Conservation (phyloP, 2,888 invertebrate species). For the Brachypalpus laphriformis region DNA sequence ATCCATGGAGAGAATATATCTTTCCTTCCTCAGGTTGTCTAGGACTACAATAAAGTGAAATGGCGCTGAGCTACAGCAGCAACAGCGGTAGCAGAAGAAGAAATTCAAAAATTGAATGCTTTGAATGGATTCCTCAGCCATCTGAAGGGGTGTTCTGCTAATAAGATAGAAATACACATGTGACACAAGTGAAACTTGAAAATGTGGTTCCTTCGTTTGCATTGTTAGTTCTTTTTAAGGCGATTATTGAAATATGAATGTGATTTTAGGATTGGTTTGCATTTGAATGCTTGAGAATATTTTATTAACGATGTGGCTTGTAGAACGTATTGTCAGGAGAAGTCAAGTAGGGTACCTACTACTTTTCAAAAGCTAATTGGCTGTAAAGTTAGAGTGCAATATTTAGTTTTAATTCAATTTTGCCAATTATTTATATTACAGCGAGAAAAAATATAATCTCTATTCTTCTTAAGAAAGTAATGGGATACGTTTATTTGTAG, state of each 20-base stretch:
- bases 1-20: constrained; percentile 27
- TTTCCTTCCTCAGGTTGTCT: constrained; percentile 20
- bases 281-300: neutral
- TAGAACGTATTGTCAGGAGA: neutral
- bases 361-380: neutral
- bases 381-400: neutral
- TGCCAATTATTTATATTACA: no score
- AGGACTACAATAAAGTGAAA: constrained; percentile 30
- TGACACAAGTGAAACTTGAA: constrained; percentile 30
- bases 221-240: constrained; percentile 28
- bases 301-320: constrained; percentile 22
- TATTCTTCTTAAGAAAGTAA: no score
- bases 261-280: constrained; percentile 24
- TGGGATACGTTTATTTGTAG: no score
- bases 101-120: constrained; percentile 19
- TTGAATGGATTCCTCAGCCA: constrained; percentile 7
- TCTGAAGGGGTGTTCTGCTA: neutral
- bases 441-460: no score
- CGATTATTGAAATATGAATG: constrained; percentile 39
- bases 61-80: neutral
- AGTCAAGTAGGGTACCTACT: neutral
- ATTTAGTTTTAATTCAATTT: neutral
- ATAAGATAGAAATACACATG: constrained; percentile 38
- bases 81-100: neutral
- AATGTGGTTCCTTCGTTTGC: constrained; percentile 26